phyloP scores from a whole-genome alignment of 2,797 vertebrate genomes.

The Parauchenoglanis punctatus region DNA sequence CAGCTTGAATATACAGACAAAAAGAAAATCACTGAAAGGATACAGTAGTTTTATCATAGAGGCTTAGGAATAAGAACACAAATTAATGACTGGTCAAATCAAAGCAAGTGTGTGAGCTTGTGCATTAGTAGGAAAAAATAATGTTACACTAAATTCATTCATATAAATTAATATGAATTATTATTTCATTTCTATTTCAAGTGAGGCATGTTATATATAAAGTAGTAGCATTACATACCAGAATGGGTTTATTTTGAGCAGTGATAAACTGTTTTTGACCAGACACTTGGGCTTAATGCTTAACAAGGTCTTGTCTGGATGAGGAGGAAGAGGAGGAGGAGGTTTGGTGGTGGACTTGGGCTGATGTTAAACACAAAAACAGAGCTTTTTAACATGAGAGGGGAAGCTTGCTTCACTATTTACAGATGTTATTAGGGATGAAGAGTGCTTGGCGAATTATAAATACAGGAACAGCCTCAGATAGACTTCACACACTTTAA shows the following conservation, averaged over 20 bases:
- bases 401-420: constrained; percentile 17
- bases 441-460: constrained; percentile 40
- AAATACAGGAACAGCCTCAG: constrained; percentile 37
- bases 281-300: constrained; percentile 38
- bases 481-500: constrained; percentile 35
- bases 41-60: not conserved
- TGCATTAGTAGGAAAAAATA: not conserved
- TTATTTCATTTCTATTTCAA: not conserved
- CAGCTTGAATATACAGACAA: not conserved
- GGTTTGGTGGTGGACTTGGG: constrained; percentile 19
- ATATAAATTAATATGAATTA: not conserved
- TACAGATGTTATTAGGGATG: constrained; percentile 41
- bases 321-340: constrained; percentile 23
- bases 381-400: constrained; percentile 33
- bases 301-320: constrained; percentile 33
- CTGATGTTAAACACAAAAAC: constrained; percentile 44
- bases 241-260: constrained; percentile 3
- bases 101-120: not conserved
- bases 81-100: not conserved
- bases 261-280: constrained; percentile 46
- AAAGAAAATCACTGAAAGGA: not conserved
- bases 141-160: not conserved
- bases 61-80: not conserved
- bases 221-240: not conserved
- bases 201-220: not conserved